Base-by-base conservation (phyloP, 2,797 vertebrate genomes). In the Chromis chromis region DNA sequence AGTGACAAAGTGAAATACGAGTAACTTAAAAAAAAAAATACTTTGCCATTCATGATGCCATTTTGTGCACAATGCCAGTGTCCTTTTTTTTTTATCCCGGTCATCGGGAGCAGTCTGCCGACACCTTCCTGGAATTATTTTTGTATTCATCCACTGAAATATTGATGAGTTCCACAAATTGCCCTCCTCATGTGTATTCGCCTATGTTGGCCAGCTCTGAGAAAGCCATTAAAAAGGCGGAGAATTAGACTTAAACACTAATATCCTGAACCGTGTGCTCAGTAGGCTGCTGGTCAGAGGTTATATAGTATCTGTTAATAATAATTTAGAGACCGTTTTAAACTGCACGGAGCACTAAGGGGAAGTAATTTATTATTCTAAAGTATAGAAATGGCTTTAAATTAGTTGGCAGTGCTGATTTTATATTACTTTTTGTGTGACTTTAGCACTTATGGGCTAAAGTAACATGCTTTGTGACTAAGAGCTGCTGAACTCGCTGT, bases 111-210 rank as follows among this genome's bases (percentile, higher is more conserved):
- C 44, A 57, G 40, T 61, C 76, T 31, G 1, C 7, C 69, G 63
- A 86, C 80, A 85, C 71, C 71, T 71, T 55, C 50, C 40, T 27
- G 54, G 39, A 36, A 82, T n/a, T 86, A 76, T 84, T 86, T 87
- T 78, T 78, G 44, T 78, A 70, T 60, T 78, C 28, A 58, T 46
- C 55, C 12, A 4, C 40, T 89, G 75, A 87, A 91, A 85, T 79
- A 89, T 90, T 82, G 63, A 91, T 83, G 62, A 53, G 56, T 12
- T 70, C 50, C 62, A 70, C 25, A 81, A 70, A 74, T 65, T 61
- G 22, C 17, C 53, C 46, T 39, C 25, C 27, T 48, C 1, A 14
- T 61, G 21, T 71, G 33, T 79, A 50, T 71, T 31, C 0, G 4
- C 6, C 3, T 27, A 5, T 10, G 0, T 25, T 39, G 19, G 21